Percentiles rank a stretch among this genome's conserved stretches.
These are phyloP conservation scores for Dendrolimus punctatus DNA, from an alignment of 1,140 invertebrate species.

Conservation along the genomic window DNA sequence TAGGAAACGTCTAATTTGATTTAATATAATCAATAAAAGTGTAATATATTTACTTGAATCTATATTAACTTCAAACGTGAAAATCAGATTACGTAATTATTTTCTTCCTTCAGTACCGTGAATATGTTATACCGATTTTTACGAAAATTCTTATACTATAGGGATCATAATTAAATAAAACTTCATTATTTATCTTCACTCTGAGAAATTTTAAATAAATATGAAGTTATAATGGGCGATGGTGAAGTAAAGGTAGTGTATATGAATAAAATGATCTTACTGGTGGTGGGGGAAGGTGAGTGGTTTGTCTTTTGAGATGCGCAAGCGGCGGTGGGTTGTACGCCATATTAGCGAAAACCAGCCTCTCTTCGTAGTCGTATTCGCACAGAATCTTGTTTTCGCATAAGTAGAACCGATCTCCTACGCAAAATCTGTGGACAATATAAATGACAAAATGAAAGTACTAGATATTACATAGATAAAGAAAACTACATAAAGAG, in stretches of 20 bases:
- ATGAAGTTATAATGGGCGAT: too few relatives aligned
- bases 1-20: too few relatives aligned
- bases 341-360: slow-evolving; percentile 93
- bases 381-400: slow-evolving; percentile 98
- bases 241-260: too few relatives aligned
- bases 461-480: neutral
- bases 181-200: neutral
- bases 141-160: too few relatives aligned
- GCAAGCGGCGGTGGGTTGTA: slow-evolving; percentile 90
- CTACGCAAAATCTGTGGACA: slow-evolving; percentile 91
- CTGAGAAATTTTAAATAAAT: neutral
- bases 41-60: too few relatives aligned
- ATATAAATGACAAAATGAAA: slow-evolving; percentile 5
- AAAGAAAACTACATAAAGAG: neutral
- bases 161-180: neutral
- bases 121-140: too few relatives aligned
- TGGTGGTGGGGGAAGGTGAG: slow-evolving; percentile 64
- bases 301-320: slow-evolving; percentile 90
- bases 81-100: too few relatives aligned
- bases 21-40: too few relatives aligned
- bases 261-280: slow-evolving; percentile 26
- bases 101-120: too few relatives aligned
- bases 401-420: slow-evolving; percentile 95
- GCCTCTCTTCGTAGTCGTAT: slow-evolving; percentile 95
- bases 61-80: too few relatives aligned